Percentiles rank a stretch among this genome's conserved stretches.
Evolutionary conservation across 2,888 invertebrate genomes (phyloP).

Genomic region (Ennomos fuscantarius): DNA sequence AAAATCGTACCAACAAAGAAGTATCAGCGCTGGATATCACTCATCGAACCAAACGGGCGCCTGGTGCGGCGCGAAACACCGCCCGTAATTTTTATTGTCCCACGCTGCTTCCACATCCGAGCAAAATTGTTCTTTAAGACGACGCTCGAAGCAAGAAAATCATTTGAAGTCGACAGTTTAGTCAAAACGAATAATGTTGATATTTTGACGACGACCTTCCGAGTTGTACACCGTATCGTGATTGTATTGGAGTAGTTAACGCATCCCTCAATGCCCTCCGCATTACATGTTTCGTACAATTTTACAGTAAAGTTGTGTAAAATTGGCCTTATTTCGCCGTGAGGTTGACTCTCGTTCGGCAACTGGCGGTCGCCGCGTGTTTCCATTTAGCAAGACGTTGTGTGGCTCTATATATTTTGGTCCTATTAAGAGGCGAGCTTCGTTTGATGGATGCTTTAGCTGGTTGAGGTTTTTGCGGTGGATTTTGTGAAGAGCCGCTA

Average conservation of each 20-base stretch:
- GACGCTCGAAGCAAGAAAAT: constrained; percentile 62
- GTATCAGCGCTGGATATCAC: constrained; percentile 69
- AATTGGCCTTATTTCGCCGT: constrained; percentile 54
- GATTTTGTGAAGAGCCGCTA: constrained; percentile 56
- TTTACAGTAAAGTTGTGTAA: constrained; percentile 43
- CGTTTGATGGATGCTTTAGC: constrained; percentile 75
- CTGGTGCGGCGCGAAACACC: constrained; percentile 66
- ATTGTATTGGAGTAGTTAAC: constrained; percentile 70
- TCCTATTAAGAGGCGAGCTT: constrained; percentile 72
- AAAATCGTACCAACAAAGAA: constrained; percentile 70
- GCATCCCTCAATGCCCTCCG: constrained; percentile 64
- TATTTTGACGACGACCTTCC: constrained; percentile 66
- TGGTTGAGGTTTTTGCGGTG: constrained; percentile 64
- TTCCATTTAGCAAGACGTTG: constrained; percentile 70
- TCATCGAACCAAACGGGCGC: constrained; percentile 71
- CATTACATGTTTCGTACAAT: constrained; percentile 64
- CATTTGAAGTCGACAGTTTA: constrained; percentile 56
- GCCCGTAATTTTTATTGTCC: constrained; percentile 77
- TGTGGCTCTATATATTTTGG: constrained; percentile 71
- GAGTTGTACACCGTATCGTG: constrained; percentile 73
- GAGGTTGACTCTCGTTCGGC: constrained; percentile 57
- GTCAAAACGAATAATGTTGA: constrained; percentile 76
- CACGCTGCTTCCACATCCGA: constrained; percentile 55
- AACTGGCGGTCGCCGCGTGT: constrained; percentile 48
- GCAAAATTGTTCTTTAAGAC: constrained; percentile 70